These are phyloP conservation scores for Chironomus tepperi DNA, from an alignment of 1,140 invertebrate species.

Conservation along the genomic window DNA sequence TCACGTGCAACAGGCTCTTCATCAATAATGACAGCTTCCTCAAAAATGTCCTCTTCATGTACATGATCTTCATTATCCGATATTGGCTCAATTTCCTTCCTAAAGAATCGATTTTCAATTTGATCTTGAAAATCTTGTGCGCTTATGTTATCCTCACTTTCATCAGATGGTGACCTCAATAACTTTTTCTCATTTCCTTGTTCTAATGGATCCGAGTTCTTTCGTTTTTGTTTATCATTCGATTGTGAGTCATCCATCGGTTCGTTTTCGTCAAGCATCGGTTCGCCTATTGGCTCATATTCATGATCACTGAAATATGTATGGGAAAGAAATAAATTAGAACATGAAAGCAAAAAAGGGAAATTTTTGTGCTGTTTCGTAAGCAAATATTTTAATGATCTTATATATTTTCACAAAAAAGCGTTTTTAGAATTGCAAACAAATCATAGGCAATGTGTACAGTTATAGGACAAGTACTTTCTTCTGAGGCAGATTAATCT, in stretches of 20 bases:
- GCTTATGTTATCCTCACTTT: conserved; percentile 23
- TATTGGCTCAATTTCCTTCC: conserved; percentile 24
- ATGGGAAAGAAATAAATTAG: no score
- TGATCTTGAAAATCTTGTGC: conserved; percentile 29
- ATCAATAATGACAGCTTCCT: conserved; percentile 40
- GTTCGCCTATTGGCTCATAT: conserved; percentile 68
- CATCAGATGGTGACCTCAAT: conserved; percentile 33
- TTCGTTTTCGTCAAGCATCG: conserved; percentile 30
- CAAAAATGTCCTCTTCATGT: conserved; percentile 36
- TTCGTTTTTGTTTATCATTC: conserved; percentile 24
- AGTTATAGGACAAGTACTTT: no score
- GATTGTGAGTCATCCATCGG: conserved; percentile 29
- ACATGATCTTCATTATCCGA: conserved; percentile 39
- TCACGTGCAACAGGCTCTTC: conserved; percentile 38
- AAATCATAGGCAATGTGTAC: no score
- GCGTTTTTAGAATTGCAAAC: no score
- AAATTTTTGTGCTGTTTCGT: no score
- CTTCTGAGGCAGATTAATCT: conserved; percentile 29
- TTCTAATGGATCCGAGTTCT: conserved; percentile 29
- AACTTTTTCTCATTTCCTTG: conserved; percentile 34
- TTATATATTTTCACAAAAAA: no score
- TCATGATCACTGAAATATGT: conserved; percentile 69
- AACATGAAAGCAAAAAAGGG: no score
- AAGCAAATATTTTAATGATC: no score
- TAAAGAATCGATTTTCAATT: conserved; percentile 32